Base-by-base conservation (phyloP, 2,888 invertebrate species). In the Orgyia antiqua region DNA sequence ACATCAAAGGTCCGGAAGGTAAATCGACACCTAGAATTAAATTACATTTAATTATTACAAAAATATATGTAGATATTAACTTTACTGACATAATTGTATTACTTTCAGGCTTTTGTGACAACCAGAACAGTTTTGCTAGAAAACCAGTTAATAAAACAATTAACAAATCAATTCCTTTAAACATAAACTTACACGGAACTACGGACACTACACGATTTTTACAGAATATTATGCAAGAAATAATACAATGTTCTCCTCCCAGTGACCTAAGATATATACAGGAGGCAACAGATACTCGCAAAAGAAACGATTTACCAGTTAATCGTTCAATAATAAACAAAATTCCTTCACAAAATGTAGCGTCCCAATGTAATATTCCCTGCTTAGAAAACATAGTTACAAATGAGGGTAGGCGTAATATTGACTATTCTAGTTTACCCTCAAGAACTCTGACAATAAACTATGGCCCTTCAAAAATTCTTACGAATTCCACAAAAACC, bases 211-310 rank as follows among this genome's bases (percentile, higher is more conserved):
- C 52, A 1, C 50, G 36, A 5, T 50, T 76, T 25, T 46, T 70
- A 21, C 57, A 63, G 50, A 73, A 73, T 27, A 54, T 76, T 29
- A 45, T 68, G 34, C 66, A 59, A 31, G 76, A 76, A 56, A 54
- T 76, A 10, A 37, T 51, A 13, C 51, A 55, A 6, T 59, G 48
- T 36, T 50, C 63, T 34, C 40, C 45, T 13, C 38, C 46, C 29
- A 42, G 29, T 18, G 45, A 53, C 19, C 23, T 45, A 3, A 31
- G 26, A 15, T 15, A 15, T 15, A 4, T 15, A 15, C 15, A 15
- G 15, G 4, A 15, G n/a, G n/a, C n/a, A n/a, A n/a, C n/a, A n/a
- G n/a, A n/a, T n/a, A n/a, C n/a, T n/a, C n/a, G n/a, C n/a, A n/a
- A n/a, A n/a, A n/a, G n/a, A n/a, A n/a, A n/a, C n/a, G n/a, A n/a